These are phyloP conservation scores for Heliconius ismenius DNA, from an alignment of 2,888 invertebrate genomes.

Conservation along the genomic window DNA sequence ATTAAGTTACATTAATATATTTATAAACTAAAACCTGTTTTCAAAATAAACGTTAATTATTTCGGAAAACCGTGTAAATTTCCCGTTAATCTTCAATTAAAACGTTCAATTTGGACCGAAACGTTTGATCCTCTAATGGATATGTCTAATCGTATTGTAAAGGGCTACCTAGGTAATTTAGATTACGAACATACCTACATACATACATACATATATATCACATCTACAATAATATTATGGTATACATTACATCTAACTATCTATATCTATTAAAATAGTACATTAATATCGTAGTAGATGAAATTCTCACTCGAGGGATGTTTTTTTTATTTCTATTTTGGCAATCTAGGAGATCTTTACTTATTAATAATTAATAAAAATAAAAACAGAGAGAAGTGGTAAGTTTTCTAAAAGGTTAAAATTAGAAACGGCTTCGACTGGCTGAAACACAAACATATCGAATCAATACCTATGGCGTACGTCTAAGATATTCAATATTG, in stretches of 20 bases:
- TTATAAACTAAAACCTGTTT: not conserved
- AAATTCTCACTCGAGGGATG: no score
- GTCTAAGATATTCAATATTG: not conserved
- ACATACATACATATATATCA: not conserved
- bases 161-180: constrained; percentile 13
- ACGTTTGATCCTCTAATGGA: constrained; percentile 27
- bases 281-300: no score
- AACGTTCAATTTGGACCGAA: constrained; percentile 13
- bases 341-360: no score
- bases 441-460: not conserved
- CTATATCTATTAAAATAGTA: no score
- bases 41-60: constrained; percentile 1
- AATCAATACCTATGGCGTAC: not conserved
- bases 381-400: no score
- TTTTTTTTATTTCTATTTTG: no score
- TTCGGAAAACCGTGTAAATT: constrained; percentile 6
- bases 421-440: not conserved
- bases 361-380: no score
- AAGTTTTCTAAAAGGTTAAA: not conserved
- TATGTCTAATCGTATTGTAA: constrained; percentile 20
- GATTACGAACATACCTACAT: not conserved
- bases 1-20: not conserved
- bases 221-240: no score
- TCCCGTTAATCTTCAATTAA: constrained; percentile 27
- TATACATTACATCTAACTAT: no score